Base-by-base conservation (phyloP, 1,140 invertebrate genomes). In the Hycleus cichorii region DNA sequence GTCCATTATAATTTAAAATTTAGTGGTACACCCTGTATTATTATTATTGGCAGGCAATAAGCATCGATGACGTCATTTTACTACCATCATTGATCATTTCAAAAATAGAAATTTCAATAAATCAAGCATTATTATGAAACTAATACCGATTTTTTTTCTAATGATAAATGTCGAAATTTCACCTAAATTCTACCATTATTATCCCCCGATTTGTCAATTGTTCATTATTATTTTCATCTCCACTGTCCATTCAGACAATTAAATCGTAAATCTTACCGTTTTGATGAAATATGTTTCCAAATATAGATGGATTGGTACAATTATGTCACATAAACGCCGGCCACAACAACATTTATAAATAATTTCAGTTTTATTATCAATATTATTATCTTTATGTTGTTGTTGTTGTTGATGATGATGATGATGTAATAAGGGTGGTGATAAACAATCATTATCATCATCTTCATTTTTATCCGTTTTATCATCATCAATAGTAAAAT, bases 231-330 rank as follows among this genome's bases (percentile, higher is more conserved):
- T n/a, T 38, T 38, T 26, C 10, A 11, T 50, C 26, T 5, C 7
- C 18, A 6, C 3, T 39, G 11, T 18, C 32, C 32, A 10, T 9
- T 38, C 25, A 10, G 18, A 39, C 18, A 50, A 50, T 32, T 39
- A 10, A 40, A 10, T 5, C 12, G 39, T 10, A 46, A 42, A 54
- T 65, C 72, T 73, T 73, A 73, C 72, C 72, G 63, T 71, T 47
- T 64, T 63, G 39, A 56, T 62, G 64, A 68, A 71, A 69, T 73
- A 72, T 11, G 65, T 71, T 63, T 73, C 72, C 69, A 73, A 66
- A 65, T 69, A 73, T 54, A 69, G 64, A 40, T 67, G 52, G 42
- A 73, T 72, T 56, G 72, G 68, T 59, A 70, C 64, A 62, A 65
- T 63, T 60, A 57, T 49, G 42, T 68, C 54, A 52, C 59, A 60